Base-by-base conservation (phyloP, 2,797 vertebrate species). In the Rhincodon typus region DNA sequence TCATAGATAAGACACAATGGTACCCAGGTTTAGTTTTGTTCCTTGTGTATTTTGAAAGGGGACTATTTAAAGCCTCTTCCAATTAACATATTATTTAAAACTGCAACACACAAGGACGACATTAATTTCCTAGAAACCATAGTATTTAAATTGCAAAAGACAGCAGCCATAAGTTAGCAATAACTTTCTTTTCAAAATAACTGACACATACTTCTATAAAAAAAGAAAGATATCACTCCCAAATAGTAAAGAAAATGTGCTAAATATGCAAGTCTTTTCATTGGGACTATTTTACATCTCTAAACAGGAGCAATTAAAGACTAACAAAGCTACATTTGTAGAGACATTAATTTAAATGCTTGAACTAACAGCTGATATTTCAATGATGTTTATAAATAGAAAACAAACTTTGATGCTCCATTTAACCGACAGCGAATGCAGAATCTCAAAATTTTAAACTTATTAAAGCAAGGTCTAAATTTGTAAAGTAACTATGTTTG, bases 71-170 rank as follows among this genome's bases (percentile, higher is more conserved):
- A 95, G 34, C 72, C 46, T 74, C 27, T 95, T 95, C 46, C 46
- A 95, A 77, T 53, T 95, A 53, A 95, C 69, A 95, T 77, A 5
- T 27, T 34, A 94, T 72, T 74, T 72, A 12, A 94, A 94, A 10
- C 69, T 50, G 69, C 25, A 94, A 74, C 13, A 70, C 69, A 23
- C 46, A 94, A 94, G 93, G 69, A n/a, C n/a, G n/a, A n/a, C n/a
- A n/a, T n/a, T n/a, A n/a, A n/a, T n/a, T n/a, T n/a, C n/a, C n/a
- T n/a, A n/a, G n/a, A n/a, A n/a, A n/a, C n/a, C n/a, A n/a, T n/a
- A n/a, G n/a, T n/a, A n/a, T n/a, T n/a, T n/a, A n/a, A n/a, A n/a
- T n/a, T n/a, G n/a, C n/a, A n/a, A n/a, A n/a, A n/a, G n/a, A n/a
- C n/a, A n/a, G n/a, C n/a, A n/a, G n/a, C n/a, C n/a, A n/a, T n/a